Base-by-base conservation (phyloP, 2,888 invertebrate species). In the Heliconius sara region DNA sequence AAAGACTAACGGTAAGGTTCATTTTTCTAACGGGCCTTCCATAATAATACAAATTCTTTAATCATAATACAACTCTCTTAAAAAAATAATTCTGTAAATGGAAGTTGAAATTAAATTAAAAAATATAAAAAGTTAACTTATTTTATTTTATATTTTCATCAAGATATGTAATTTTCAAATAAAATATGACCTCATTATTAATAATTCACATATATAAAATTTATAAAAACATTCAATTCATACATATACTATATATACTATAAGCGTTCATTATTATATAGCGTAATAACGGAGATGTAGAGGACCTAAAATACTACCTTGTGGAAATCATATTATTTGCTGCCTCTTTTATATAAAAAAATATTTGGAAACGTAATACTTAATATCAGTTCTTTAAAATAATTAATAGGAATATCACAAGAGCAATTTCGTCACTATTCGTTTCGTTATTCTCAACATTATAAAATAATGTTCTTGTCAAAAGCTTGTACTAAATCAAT, bases 341-440 rank as follows among this genome's bases (percentile, higher is more conserved):
- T 60, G 57, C 60, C 34, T 34, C 13, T 19, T 34, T 39, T 3
- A 60, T 39, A 60, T 39, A 73, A 73, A 73, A 71, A 73, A 30
- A 72, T 39, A 60, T 73, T 73, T 73, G 60, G 34, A 60, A 73
- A 60, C 57, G 34, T 73, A 73, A 73, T 73, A 73, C 73, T 73
- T 73, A 73, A 73, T 25, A 73, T 60, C 57, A 73, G 57, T 73
- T 13, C 57, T 60, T 43, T 73, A 60, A 34, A 27, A 60, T n/a
- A 73, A 34, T 57, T 73, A 60, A 73, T 73, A 73, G 34, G n/a
- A 60, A 73, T 73, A 73, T 73, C 73, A 73, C 73, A 73, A 3
- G n/a, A 30, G 30, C 22, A 30, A 57, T 71, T 52, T 57, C 39
- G 30, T 72, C 22, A 72, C 5, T n/a, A 57, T 27, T 72, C 9